Base-by-base conservation (phyloP, 2,113 vertebrate species). In the Periophthalmus modestus region DNA sequence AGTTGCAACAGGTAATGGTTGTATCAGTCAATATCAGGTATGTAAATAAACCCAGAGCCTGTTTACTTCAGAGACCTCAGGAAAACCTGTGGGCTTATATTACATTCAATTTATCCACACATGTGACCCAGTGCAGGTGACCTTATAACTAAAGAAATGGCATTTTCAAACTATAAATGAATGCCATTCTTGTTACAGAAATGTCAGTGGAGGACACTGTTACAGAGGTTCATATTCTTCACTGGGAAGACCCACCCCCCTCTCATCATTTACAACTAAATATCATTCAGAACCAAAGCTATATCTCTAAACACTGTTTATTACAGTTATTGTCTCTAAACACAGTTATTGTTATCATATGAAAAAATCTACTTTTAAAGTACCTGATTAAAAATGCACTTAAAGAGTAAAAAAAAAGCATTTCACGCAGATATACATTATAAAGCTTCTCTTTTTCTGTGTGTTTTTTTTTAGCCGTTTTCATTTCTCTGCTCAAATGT, bases 161-260 rank as follows among this genome's bases (percentile, higher is more conserved):
- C 83, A 88, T 86, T 89, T 87, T 58, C 69, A 43, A n/a, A 48
- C 54, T 57, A 83, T 76, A 77, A 86, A 85, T 70, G 86, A 90
- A 91, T 89, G 86, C 88, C 85, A 87, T 66, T 85, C 83, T 85
- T 78, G 85, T 86, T 88, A 89, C 46, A 87, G 81, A 90, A 89
- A 92, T 86, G 88, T 68, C 88, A 84, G 48, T 76, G 75, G 73
- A 80, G 79, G 78, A 77, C 79, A 66, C 77, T 81, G 85, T 87
- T 48, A 61, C 76, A 74, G 43, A 58, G 67, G 66, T 66, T 77
- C 6, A 4, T 61, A 11, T 43, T 28, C 77, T 69, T 80, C 69
- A 58, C 81, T 84, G 79, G 74, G 78, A 72, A 68, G 71, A 48
- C 47, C 69, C 48, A 81, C 82, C 81, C 87, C 80, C 63, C 75